These are phyloP conservation scores for Gadus macrocephalus DNA, from an alignment of 2,113 vertebrate genomes.

Conservation along the genomic window DNA sequence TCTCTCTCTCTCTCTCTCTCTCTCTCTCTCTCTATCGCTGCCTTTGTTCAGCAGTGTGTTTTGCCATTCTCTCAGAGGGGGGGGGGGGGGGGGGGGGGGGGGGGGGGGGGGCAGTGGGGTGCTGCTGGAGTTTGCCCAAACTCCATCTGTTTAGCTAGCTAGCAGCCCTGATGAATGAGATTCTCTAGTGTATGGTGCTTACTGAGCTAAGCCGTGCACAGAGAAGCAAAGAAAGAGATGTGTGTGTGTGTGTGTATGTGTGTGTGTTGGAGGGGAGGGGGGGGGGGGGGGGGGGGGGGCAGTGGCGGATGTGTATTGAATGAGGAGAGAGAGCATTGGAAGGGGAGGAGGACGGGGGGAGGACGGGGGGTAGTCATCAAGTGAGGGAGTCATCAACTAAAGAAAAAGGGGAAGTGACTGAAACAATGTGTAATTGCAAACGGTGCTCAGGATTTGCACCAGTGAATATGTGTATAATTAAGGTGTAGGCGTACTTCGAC, in stretches of 20 bases:
- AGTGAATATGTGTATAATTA: constrained; percentile 3
- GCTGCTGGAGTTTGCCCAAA: constrained; percentile 53
- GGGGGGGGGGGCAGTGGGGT: not conserved
- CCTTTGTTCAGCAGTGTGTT: constrained; percentile 31
- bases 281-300: not conserved
- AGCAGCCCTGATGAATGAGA: constrained; percentile 63
- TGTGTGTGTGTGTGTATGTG: no score
- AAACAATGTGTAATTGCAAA: constrained; percentile 7
- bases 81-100: constrained; percentile 25
- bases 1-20: not conserved
- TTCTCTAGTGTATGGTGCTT: constrained; percentile 47
- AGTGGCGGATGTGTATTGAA: no score
- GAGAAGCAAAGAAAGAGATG: not conserved
- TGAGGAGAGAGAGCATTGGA: not conserved
- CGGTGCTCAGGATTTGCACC: constrained; percentile 6
- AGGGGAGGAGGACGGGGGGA: not conserved
- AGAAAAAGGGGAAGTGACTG: constrained; percentile 42
- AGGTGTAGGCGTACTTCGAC: not conserved
- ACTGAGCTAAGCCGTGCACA: constrained; percentile 36
- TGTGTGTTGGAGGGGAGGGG: no score
- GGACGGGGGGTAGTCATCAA: not conserved
- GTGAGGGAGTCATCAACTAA: not conserved
- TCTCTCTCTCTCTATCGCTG: not conserved
- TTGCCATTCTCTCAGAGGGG: constrained; percentile 56
- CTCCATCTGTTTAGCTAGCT: constrained; percentile 63